A percentile compares a stretch with the other conserved stretches of the same genome.
Evolutionary conservation across 2,888 invertebrate species (phyloP).

Genomic region (Poecilus cupreus): DNA sequence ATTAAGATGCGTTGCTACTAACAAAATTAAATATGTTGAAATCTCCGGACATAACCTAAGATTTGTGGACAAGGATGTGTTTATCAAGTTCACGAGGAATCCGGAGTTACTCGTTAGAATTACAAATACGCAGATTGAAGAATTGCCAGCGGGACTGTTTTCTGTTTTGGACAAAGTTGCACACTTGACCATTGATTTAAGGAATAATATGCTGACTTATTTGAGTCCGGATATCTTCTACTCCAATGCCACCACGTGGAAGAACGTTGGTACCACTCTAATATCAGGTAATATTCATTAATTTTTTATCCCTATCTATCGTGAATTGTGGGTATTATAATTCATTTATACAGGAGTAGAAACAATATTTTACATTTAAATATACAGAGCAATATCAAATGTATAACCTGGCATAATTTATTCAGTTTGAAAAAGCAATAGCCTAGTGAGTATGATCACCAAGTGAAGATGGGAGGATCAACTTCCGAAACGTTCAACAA

Average conservation of each 20-base stretch:
- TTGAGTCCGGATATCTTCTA: constrained; percentile 90
- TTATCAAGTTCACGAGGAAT: constrained; percentile 82
- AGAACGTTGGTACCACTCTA: constrained; percentile 90
- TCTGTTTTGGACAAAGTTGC: constrained; percentile 85
- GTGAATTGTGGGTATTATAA: too few relatives aligned
- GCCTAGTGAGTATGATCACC: too few relatives aligned
- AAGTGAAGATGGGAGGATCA: too few relatives aligned
- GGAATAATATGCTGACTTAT: constrained; percentile 86
- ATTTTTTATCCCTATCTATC: not conserved
- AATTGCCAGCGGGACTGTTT: constrained; percentile 87
- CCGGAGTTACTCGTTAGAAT: constrained; percentile 87
- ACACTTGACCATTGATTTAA: constrained; percentile 87
- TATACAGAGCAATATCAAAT: too few relatives aligned
- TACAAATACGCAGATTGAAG: constrained; percentile 84
- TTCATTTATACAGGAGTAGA: too few relatives aligned
- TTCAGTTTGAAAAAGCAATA: too few relatives aligned
- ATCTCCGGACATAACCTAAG: constrained; percentile 85
- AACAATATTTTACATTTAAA: too few relatives aligned
- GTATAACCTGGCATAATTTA: too few relatives aligned
- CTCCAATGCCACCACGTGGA: constrained; percentile 90
- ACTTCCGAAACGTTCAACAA: too few relatives aligned
- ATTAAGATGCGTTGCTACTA: constrained; percentile 84
- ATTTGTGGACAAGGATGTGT: constrained; percentile 85
- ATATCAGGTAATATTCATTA: constrained; percentile 79
- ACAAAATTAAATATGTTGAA: constrained; percentile 86